A percentile compares a stretch with the other conserved stretches of the same genome.
phyloP scores from a whole-genome alignment of 2,888 invertebrate genomes.

The Caenorhabditis sp. region DNA sequence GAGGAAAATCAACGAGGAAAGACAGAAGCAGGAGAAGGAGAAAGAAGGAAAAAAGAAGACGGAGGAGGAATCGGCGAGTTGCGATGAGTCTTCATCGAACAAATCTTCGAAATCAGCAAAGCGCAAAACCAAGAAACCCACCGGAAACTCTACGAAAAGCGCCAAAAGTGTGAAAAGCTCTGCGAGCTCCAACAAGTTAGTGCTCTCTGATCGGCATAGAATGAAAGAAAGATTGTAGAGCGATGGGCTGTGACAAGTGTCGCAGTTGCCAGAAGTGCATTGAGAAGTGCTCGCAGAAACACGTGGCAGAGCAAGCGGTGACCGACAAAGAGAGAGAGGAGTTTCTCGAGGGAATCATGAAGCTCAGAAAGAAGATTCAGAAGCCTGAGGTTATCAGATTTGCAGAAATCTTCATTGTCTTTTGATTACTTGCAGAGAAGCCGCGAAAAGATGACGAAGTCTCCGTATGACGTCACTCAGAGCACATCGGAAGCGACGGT shows the following conservation, averaged over 20 bases:
- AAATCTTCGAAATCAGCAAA: too few species aligned
- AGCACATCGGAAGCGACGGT: constrained; percentile 4
- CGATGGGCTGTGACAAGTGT: constrained; percentile 34
- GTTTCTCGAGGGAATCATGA: constrained; percentile 18
- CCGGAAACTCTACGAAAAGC: background rate
- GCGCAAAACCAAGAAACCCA: too few species aligned
- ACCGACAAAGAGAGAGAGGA: constrained; percentile 15
- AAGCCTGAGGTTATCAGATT: constrained; percentile 19
- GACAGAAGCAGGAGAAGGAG: constrained; percentile 9
- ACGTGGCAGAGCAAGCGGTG: background rate
- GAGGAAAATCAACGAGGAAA: constrained; percentile 2
- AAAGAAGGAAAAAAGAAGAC: background rate
- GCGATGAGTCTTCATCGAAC: too few species aligned
- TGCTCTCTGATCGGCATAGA: too few species aligned
- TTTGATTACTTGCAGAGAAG: background rate
- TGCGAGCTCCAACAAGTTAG: constrained; percentile 1
- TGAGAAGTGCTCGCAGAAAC: constrained; percentile 12
- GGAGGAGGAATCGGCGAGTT: background rate
- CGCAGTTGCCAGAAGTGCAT: constrained; percentile 37
- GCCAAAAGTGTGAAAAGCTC: background rate
- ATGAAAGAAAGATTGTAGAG: constrained; percentile 6
- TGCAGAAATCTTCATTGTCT: background rate
- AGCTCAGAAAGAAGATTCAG: constrained; percentile 19
- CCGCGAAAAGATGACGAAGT: constrained; percentile 10
- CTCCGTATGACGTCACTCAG: constrained; percentile 31